Evolutionary conservation across 1,140 invertebrate genomes (phyloP), one percentile per base, ranked within the genome.

Genomic region (Hyles vespertilio): DNA sequence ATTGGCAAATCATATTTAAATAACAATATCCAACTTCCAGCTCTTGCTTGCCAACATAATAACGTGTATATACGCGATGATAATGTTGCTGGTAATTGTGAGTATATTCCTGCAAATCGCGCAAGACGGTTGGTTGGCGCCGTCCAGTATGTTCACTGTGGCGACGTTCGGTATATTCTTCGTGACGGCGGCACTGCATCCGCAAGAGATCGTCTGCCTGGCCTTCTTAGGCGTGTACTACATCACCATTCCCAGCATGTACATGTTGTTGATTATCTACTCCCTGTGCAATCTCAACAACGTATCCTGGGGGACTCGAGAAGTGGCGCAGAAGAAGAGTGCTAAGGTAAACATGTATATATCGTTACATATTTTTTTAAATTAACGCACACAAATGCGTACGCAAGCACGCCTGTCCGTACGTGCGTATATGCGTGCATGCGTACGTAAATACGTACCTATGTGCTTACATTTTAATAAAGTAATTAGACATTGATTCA

Each of bases 81-180:
- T 98, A 2, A 99, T 99, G 98, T 94, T 98, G 87, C 93, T 97
- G 34, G 98, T 98, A 0, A 89, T 98, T 4, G 94, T 99, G 11
- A 97, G 96, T 55, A 95, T 96, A 55, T 91, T 93, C 40, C 84
- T 97, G 2, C 95, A 97, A 86, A 94, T 97, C 56, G 84, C 92
- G 1, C 91, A 95, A 61, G 95, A 97, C 77, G 96, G 96, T 6
- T 92, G 92, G 70, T 59, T 94, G 7, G 94, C 95, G 1, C 96
- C 96, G 0, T 94, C 94, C 1, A 94, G 94, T 34, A 89, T 97
- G 3, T 95, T 97, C 73, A 93, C 96, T 1, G 80, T 96, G 1
- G 77, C 95, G 11, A 92, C 94, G 1, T 79, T 84, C 33, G 69
- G 76, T 3, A 79, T 81, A 52, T 87, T 90, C 70, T 77, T 89